phyloP scores from a whole-genome alignment of 2,888 invertebrate species.

The Thymelicus sylvestris region DNA sequence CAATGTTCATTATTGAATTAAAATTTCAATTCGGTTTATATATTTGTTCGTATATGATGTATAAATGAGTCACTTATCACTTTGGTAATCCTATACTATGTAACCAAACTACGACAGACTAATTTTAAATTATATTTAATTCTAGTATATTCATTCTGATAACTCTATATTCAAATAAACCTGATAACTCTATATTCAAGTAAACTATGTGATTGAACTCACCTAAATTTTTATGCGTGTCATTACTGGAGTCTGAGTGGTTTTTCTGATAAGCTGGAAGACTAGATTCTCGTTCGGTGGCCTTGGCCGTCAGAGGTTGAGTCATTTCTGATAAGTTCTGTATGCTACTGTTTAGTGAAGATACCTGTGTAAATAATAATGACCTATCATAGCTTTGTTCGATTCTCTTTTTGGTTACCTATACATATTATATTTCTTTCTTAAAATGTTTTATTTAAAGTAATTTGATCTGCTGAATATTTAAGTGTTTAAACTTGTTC shows the following conservation, averaged over 20 bases:
- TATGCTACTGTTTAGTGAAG: conserved; percentile 78
- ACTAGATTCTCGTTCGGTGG: conserved; percentile 58
- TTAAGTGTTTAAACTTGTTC: too few species aligned
- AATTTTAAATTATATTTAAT: neutral
- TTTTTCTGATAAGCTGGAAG: conserved; percentile 61
- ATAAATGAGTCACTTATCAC: too few species aligned
- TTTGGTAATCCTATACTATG: neutral
- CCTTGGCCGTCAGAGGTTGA: conserved; percentile 76
- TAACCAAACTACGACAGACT: neutral
- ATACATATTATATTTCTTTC: too few species aligned
- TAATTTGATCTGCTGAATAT: too few species aligned
- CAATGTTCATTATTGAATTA: conserved; percentile 7
- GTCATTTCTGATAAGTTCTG: conserved; percentile 81
- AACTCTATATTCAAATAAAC: neutral
- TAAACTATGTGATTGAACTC: conserved; percentile 39
- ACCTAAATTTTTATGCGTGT: conserved; percentile 79
- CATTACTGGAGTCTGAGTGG: conserved; percentile 74
- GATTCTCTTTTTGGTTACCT: neutral
- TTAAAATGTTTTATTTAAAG: too few species aligned
- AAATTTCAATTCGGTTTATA: neutral
- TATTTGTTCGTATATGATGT: too few species aligned
- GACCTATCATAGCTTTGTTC: neutral
- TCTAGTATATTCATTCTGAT: neutral
- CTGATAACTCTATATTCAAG: neutral
- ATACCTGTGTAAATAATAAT: conserved; percentile 62